Base-by-base conservation (phyloP, 2,797 vertebrate genomes). In the Notamacropus eugenii region DNA sequence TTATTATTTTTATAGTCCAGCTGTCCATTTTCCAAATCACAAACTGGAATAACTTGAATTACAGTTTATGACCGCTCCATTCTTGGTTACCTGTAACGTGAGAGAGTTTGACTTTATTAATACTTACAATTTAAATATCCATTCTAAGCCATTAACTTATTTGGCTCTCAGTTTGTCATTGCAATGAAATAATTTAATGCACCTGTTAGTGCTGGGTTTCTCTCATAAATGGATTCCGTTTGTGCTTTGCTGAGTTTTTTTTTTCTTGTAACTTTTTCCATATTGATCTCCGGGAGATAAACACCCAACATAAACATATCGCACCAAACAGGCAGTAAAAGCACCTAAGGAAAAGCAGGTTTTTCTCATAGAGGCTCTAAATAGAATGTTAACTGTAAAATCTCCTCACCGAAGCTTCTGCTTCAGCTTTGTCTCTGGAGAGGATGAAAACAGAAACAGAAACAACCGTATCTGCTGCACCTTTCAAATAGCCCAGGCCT, bases 1-100 rank as follows among this genome's bases (percentile, higher is more conserved):
- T 87, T 92, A 90, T 94, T 91, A 95, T 93, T 90, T 93, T 54
- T 24, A 82, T 82, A 46, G 67, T 46, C n/a, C n/a, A 82, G n/a
- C 19, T 82, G 67, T 82, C 62, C 90, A 3, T 54, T 96, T 93
- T 55, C 55, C 62, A 93, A 92, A 46, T 16, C 54, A 90, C 31
- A 90, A 94, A 46, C 1, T 0, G 46, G 67, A 94, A 67, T 90
- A 54, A 74, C 46, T 12, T 31, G 28, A 54, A 93, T 94, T 95
- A 92, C 10, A 62, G 91, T 94, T 95, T 40, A 87, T 22, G 54
- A 92, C 90, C 57, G 28, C 0, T 46, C 50, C 24, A 16, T 1
- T 54, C 46, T 59, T 94, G 31, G 22, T 87, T 96, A 74, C 92
- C 74, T 91, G 90, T 3, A 50, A 91, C 59, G 95, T 27, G 57